Percentiles rank a stretch among this genome's conserved stretches.
phyloP scores from a whole-genome alignment of 1,140 invertebrate species.

The Bombus confusus region DNA sequence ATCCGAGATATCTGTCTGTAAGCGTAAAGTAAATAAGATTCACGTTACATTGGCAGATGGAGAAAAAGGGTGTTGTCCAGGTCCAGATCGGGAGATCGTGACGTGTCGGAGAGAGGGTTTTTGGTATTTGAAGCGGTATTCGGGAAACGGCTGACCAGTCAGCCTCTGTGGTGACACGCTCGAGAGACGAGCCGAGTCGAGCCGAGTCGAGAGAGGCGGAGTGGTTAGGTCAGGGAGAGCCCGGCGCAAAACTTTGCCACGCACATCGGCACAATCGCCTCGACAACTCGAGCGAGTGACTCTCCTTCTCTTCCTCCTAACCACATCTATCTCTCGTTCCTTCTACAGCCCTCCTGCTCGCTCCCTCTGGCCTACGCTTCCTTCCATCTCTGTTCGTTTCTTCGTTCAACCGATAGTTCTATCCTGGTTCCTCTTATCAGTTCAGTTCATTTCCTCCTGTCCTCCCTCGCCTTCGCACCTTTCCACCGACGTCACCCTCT shows the following conservation, averaged over 20 bases:
- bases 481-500: constrained; percentile 66
- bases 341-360: constrained; percentile 29
- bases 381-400: not conserved
- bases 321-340: constrained; percentile 46
- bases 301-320: constrained; percentile 48
- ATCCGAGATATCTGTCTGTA: no score
- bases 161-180: constrained; percentile 10
- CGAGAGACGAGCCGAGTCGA: constrained; percentile 27
- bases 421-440: not conserved
- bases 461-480: constrained; percentile 67
- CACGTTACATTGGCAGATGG: no score
- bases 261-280: constrained; percentile 74
- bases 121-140: constrained; percentile 30
- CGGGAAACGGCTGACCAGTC: constrained; percentile 48
- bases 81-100: not conserved
- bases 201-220: constrained; percentile 67
- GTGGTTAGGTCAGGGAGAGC: constrained; percentile 80
- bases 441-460: constrained; percentile 55
- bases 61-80: not conserved
- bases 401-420: constrained; percentile 15
- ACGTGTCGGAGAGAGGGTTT: constrained; percentile 2
- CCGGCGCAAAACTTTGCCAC: constrained; percentile 75
- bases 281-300: constrained; percentile 68
- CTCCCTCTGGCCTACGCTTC: not conserved
- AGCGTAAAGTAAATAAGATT: no score